Evolutionary conservation across 2,797 vertebrate genomes (phyloP), one percentile per base, ranked within the genome.

Genomic region (Glossophaga mutica): DNA sequence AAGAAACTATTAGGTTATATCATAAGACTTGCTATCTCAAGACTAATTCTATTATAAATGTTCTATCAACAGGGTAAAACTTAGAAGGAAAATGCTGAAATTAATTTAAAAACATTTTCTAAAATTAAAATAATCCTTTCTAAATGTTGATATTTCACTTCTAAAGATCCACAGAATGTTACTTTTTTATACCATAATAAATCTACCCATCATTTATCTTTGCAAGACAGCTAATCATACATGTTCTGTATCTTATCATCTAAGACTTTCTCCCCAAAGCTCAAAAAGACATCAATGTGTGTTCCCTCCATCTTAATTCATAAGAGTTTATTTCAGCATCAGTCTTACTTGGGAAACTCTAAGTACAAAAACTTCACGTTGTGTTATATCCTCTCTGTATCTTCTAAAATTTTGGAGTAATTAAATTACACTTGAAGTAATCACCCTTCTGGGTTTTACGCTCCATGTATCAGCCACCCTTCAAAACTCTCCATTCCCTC

Each of bases 401-500:
- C 50, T 26, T 85, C 34, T 84, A 88, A 87, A 89, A 90, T 37
- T 92, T 18, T 95, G 65, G 48, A 90, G 46, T 55, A 96, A 96
- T 95, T 94, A 93, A 91, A 96, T 77, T 92, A 82, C 37, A 92
- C 34, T 88, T 92, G n/a, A 92, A 70, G n/a, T 90, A 85, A 95
- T 86, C 81, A 77, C n/a, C 48, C 81, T 94, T 93, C 39, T 86
- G 32, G 62, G 78, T 89, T 85, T 94, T 73, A 93, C 24, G 24
- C 15, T 86, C 24, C 8, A 91, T 24, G 26, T 84, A 86, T 68
- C 65, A 92, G 68, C 39, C 65, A 67, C 24, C 9, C 39, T 92
- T 48, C 52, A 73, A 89, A 83, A 77, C 50, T 77, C 48, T 9
- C 84, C 21, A 32, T 59, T 26, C 24, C 57, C 68, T 55, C 34